Base-by-base conservation (phyloP, 1,140 invertebrate species). In the Lepidostoma basale region DNA sequence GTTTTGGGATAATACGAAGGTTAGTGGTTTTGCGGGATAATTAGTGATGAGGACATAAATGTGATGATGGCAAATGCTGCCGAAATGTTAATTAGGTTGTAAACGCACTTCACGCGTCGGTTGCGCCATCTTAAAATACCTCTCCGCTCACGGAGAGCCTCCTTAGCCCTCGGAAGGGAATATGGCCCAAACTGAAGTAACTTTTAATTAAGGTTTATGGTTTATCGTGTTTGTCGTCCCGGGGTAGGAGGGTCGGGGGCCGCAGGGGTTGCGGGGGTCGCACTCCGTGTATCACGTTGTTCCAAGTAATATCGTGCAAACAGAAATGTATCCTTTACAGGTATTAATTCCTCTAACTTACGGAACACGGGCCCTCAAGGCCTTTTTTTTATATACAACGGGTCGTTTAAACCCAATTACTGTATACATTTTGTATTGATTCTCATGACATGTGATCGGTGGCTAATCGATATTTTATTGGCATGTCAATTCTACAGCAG, bases 61-160 rank as follows among this genome's bases (percentile, higher is more conserved):
- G 33, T n/a, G 33, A 36, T 8, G 18, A 44, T 44, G 8, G n/a
- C 40, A 44, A 16, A 16, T 44, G 12, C 2, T 16, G 18, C 18
- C 12, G 40, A 44, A 52, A 54, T 54, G 49, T 54, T 54, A 54
- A 54, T 54, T 54, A 54, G n/a, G n/a, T n/a, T n/a, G 49, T 49
- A 49, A 3, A 49, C 25, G 22, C n/a, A 16, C 26, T 54, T 26
- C 6, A 0, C 14, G 33, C 14, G 10, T 52, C 3, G 25, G 49
- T 33, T 16, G 18, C 49, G 33, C 14, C 16, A 54, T n/a, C 49
- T 54, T 33, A 54, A n/a, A 54, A 54, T 28, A 33, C 26, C 49
- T 9, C 49, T 30, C 28, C 28, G 33, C 12, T 16, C 30, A 54
- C 49, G 4, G 49, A 33, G 14, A 25, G 14, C 30, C 30, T 54